A percentile compares a stretch with the other conserved stretches of the same genome.
These are phyloP conservation scores for Odiellus spinosus DNA, from an alignment of 2,888 invertebrate genomes.

Conservation along the genomic window DNA sequence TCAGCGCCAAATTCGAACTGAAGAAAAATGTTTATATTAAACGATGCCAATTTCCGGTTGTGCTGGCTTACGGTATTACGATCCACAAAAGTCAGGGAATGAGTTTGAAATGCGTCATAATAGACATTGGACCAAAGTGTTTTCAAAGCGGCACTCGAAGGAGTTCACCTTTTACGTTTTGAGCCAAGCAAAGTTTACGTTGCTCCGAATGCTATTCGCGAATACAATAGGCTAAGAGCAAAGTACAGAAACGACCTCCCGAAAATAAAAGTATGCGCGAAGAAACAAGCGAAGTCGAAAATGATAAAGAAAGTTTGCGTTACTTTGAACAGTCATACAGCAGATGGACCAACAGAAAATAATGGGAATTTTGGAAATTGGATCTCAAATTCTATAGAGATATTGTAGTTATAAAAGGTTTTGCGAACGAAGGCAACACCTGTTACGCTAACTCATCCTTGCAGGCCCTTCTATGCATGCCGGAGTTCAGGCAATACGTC, in stretches of 20 bases:
- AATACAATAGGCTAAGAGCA: slow-evolving; percentile 1
- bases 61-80: slow-evolving; percentile 2
- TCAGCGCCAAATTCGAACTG: slow-evolving; percentile 1
- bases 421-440: too few relatives aligned
- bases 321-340: too few relatives aligned
- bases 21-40: neutral
- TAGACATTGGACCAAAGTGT: slow-evolving; percentile 5
- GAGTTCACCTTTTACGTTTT: slow-evolving; percentile 1
- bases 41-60: slow-evolving; percentile 4
- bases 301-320: too few relatives aligned
- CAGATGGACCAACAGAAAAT: too few relatives aligned
- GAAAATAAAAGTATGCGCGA: too few relatives aligned
- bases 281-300: too few relatives aligned
- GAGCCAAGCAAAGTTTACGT: neutral
- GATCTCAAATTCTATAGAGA: too few relatives aligned
- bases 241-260: neutral
- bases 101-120: neutral
- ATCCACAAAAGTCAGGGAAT: slow-evolving; percentile 6
- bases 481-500: too few relatives aligned
- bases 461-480: too few relatives aligned
- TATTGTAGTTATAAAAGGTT: too few relatives aligned
- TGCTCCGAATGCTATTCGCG: neutral
- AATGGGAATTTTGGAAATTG: too few relatives aligned
- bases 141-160: neutral
- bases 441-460: too few relatives aligned